Evolutionary conservation across 2,113 vertebrate genomes (phyloP).

Genomic region (Amia ocellicauda): DNA sequence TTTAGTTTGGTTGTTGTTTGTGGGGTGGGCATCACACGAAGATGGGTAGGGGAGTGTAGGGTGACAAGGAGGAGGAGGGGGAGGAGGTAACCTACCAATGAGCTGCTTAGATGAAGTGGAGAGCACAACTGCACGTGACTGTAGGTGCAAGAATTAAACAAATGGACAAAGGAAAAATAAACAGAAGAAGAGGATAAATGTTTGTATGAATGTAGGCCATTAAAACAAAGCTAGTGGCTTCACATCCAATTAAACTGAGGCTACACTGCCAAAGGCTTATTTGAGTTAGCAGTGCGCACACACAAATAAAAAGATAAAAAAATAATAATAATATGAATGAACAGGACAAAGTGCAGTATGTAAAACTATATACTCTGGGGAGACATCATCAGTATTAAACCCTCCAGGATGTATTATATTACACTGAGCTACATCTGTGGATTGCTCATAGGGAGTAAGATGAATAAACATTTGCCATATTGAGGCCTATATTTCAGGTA

Average conservation of each 20-base stretch:
- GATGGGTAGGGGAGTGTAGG: background rate
- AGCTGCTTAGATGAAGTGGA: background rate
- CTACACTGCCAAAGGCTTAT: constrained; percentile 9
- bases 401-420: constrained; percentile 26
- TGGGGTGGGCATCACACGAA: background rate
- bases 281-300: background rate
- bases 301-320: constrained; percentile 25
- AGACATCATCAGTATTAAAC: constrained; percentile 16
- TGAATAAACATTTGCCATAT: constrained; percentile 15
- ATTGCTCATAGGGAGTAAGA: constrained; percentile 15
- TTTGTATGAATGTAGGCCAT: background rate
- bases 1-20: background rate
- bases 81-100: background rate
- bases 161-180: constrained; percentile 8
- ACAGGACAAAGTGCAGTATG: constrained; percentile 18
- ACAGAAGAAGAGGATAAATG: background rate
- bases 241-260: constrained; percentile 20
- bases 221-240: constrained; percentile 12
- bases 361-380: constrained; percentile 17
- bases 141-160: background rate
- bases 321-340: constrained; percentile 30
- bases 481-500: constrained; percentile 16
- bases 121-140: background rate
- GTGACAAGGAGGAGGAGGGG: background rate
- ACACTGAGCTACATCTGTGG: constrained; percentile 20